Conservation (phyloP, 2,113 vertebrate species). For the Loxodonta africana region DNA sequence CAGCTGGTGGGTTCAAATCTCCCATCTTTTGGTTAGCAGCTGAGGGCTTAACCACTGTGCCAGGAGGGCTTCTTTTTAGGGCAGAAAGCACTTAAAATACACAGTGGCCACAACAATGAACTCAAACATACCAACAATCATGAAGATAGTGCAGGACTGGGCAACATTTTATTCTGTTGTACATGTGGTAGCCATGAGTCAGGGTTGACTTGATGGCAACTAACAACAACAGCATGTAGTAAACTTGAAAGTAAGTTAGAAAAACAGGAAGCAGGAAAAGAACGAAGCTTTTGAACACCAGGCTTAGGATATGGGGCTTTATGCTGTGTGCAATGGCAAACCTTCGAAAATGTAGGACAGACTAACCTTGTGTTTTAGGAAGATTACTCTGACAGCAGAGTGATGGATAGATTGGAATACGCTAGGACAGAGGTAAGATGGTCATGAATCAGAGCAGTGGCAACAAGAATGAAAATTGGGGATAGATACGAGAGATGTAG, state of each 20-base stretch:
- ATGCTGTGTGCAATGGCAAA: background rate
- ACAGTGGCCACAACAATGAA: background rate
- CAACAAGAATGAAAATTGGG: constrained; percentile 8
- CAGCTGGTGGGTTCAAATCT: background rate
- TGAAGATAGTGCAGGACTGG: background rate
- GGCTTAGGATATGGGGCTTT: background rate
- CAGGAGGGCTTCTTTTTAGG: background rate
- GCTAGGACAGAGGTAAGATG: constrained; percentile 20
- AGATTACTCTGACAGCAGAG: constrained; percentile 26
- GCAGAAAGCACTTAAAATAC: background rate
- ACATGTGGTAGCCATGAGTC: too few species aligned
- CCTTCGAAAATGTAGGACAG: constrained; percentile 18
- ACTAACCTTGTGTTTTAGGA: constrained; percentile 38
- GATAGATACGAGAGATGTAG: background rate
- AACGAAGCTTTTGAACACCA: constrained; percentile 30
- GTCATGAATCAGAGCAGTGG: background rate
- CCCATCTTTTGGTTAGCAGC: background rate
- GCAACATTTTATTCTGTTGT: background rate
- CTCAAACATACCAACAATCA: background rate
- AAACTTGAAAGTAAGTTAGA: background rate
- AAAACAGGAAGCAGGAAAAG: constrained; percentile 33
- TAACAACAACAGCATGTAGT: background rate
- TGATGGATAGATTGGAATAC: constrained; percentile 34
- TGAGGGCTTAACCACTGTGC: background rate
- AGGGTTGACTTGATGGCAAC: too few species aligned